Conservation (phyloP, 2,888 invertebrate species). For the Nephrotoma guestfalica region DNA sequence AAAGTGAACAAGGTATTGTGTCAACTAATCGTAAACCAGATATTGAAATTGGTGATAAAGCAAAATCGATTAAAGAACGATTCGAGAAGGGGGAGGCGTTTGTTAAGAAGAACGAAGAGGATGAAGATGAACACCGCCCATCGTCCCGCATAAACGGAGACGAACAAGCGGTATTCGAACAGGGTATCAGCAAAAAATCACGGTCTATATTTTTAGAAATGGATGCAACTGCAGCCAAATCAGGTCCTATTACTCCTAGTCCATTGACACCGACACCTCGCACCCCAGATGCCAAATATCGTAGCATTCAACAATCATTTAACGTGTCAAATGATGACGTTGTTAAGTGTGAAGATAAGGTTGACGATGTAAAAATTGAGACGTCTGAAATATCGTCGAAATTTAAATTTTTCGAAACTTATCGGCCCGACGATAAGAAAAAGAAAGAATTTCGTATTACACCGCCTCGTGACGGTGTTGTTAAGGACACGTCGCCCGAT, state of each 20-base stretch:
- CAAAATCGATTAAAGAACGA: slow-evolving; percentile 56
- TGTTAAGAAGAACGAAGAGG: slow-evolving; percentile 39
- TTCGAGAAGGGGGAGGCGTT: slow-evolving; percentile 67
- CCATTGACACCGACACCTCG: slow-evolving; percentile 9
- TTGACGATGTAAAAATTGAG: slow-evolving; percentile 63
- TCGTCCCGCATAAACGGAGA: slow-evolving; percentile 35
- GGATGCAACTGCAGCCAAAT: slow-evolving; percentile 49
- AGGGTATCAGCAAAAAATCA: slow-evolving; percentile 79
- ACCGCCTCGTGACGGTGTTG: slow-evolving; percentile 68
- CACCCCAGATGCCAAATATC: slow-evolving; percentile 10
- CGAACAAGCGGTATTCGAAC: slow-evolving; percentile 64
- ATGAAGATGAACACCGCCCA: slow-evolving; percentile 29
- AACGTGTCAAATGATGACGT: slow-evolving; percentile 33
- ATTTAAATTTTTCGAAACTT: slow-evolving; percentile 85
- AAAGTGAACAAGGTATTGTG: slow-evolving; percentile 51
- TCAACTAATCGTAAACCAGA: slow-evolving; percentile 38
- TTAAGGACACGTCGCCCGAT: slow-evolving; percentile 32
- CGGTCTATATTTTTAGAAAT: slow-evolving; percentile 73
- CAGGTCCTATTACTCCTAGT: slow-evolving; percentile 10
- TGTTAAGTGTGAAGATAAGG: slow-evolving; percentile 53
- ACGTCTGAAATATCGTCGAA: slow-evolving; percentile 72
- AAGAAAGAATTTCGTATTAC: slow-evolving; percentile 73
- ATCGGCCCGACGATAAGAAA: slow-evolving; percentile 52
- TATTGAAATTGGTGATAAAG: slow-evolving; percentile 38
- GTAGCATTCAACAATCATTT: slow-evolving; percentile 1